A percentile compares a stretch with the other conserved stretches of the same genome.
These are phyloP conservation scores for Stichodactyla helianthus DNA, from an alignment of 64 coral and sea anemone species.

Conservation along the genomic window DNA sequence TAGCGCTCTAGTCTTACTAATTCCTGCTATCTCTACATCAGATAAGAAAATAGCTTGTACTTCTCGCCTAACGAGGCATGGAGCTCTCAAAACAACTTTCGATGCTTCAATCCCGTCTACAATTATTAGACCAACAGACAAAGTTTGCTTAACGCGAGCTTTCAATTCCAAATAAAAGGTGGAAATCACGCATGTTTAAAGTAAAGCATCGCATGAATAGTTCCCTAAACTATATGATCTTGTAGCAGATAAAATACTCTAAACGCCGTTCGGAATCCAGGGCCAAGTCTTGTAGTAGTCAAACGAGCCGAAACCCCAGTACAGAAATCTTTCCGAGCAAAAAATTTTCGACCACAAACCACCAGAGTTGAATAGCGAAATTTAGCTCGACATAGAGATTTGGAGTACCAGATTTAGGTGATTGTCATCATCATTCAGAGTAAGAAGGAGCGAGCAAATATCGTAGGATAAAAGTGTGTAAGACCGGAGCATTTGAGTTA, in stretches of 20 bases:
- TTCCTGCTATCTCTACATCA: conserved; percentile 11
- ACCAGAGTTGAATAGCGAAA: background rate
- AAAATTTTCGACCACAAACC: background rate
- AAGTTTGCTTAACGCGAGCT: conserved; percentile 1
- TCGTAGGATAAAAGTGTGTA: background rate
- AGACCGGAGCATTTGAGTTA: conserved; percentile 8
- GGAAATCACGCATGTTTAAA: background rate
- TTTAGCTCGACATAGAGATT: background rate
- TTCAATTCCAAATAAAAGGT: conserved; percentile 2
- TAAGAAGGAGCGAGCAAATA: background rate
- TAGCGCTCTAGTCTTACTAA: conserved; percentile 11
- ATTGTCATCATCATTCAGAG: background rate
- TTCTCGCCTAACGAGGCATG: background rate
- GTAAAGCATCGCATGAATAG: conserved; percentile 12
- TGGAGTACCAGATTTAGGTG: background rate
- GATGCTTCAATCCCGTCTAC: background rate
- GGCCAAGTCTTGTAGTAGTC: background rate
- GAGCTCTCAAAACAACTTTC: background rate
- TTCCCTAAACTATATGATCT: background rate
- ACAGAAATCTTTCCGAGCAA: background rate
- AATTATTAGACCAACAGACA: background rate
- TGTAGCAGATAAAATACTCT: conserved; percentile 11
- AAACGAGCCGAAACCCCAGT: background rate
- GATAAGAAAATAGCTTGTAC: conserved; percentile 15
- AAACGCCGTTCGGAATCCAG: background rate